These are phyloP conservation scores for Toxotes jaculatrix DNA, from an alignment of 2,113 vertebrate species.

Conservation along the genomic window DNA sequence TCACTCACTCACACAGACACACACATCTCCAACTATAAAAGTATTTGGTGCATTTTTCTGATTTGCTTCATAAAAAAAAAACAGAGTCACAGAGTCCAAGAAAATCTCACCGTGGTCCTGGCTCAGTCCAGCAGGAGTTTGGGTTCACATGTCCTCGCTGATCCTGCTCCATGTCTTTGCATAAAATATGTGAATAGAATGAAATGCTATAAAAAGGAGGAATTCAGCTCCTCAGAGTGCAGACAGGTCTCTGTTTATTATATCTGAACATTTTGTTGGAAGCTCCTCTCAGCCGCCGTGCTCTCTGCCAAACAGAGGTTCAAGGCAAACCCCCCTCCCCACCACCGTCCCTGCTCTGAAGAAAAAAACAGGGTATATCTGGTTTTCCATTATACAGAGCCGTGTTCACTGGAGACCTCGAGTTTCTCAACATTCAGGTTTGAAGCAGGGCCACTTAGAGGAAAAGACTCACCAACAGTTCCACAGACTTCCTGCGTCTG, in stretches of 20 bases:
- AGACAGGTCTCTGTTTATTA: conserved; percentile 20
- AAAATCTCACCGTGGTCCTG: neutral
- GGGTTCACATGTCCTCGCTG: neutral
- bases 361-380: neutral
- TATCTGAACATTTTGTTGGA: conserved; percentile 32
- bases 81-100: neutral
- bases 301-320: conserved; percentile 11
- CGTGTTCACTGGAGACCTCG: neutral
- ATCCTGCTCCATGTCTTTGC: conserved; percentile 6
- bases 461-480: neutral
- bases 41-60: neutral
- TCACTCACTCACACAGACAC: neutral
- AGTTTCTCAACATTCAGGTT: neutral
- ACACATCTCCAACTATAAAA: neutral
- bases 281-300: neutral
- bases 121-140: neutral
- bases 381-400: neutral
- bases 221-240: neutral
- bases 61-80: neutral
- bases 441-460: neutral
- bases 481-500: neutral
- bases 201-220: neutral
- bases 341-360: neutral
- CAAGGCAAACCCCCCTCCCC: neutral
- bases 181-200: conserved; percentile 45